Conservation (phyloP, 2,797 vertebrate species). For the Tiaroga cobitis region DNA sequence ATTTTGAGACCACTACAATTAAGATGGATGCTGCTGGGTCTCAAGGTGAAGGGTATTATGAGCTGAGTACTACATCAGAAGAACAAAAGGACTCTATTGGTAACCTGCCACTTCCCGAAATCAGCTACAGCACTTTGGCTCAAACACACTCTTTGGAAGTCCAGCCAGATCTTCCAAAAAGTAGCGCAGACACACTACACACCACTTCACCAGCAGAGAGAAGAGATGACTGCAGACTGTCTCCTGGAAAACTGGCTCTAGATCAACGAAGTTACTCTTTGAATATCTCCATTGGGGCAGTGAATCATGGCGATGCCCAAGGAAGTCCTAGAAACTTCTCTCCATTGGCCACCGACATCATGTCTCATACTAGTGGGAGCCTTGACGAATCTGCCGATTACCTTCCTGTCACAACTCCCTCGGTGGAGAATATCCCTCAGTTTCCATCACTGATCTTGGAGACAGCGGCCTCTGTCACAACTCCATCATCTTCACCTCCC, state of each 20-base stretch:
- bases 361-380: slow-evolving; percentile 94
- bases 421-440: slow-evolving; percentile 84
- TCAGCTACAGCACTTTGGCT: slow-evolving; percentile 86
- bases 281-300: slow-evolving; percentile 92
- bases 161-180: slow-evolving; percentile 63
- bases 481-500: slow-evolving; percentile 77
- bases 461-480: slow-evolving; percentile 75
- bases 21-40: slow-evolving; percentile 81
- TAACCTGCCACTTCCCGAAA: slow-evolving; percentile 73
- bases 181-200: slow-evolving; percentile 77
- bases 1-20: slow-evolving; percentile 95
- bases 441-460: slow-evolving; percentile 87
- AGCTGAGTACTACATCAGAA: slow-evolving; percentile 88
- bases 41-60: slow-evolving; percentile 91
- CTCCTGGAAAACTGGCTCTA: slow-evolving; percentile 92
- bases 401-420: slow-evolving; percentile 91
- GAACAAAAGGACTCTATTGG: slow-evolving; percentile 65
- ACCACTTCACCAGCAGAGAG: slow-evolving; percentile 81
- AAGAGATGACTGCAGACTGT: slow-evolving; percentile 89
- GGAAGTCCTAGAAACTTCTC: slow-evolving; percentile 88
- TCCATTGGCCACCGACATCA: slow-evolving; percentile 94
- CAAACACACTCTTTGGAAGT: slow-evolving; percentile 80
- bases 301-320: slow-evolving; percentile 90
- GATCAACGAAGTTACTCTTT: slow-evolving; percentile 98
- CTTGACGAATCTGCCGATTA: slow-evolving; percentile 95